Base-by-base conservation (phyloP, 2,888 invertebrate genomes). In the Dryococelus australis region DNA sequence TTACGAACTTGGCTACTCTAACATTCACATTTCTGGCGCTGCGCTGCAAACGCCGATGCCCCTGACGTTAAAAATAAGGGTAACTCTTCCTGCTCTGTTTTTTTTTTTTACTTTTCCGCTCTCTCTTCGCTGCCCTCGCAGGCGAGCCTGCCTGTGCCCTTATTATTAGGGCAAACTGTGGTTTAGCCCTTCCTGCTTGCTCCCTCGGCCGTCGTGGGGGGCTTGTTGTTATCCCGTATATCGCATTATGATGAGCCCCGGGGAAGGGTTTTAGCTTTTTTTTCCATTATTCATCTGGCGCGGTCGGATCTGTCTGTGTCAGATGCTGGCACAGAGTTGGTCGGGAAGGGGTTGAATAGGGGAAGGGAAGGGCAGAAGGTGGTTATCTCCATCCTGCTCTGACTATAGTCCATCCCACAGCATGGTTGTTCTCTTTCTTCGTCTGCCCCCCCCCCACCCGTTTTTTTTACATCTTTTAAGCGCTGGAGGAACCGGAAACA, bases 221-320 rank as follows among this genome's bases (percentile, higher is more conserved):
- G 83, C 35, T 35, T 83, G 83, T 83, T 83, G 83, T 83, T 83
- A 83, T 83, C 83, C 83, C 43, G 83, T 83, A 83, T 83, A 83
- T 83, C 83, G 83, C 83, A 83, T 83, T 83, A 83, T 83, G 83
- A 83, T 43, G 83, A 83, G 83, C 83, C 83, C 28, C 35, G 35
- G 83, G 83, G 27, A 83, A 83, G 43, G 83, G 24, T 20, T 83
- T 83, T 83, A 83, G 83, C 83, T 83, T 83, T 83, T 83, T 83
- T 83, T 83, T 83, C 27, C 83, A 83, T 83, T 83, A 83, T 83
- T 83, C 83, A 83, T 83, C 43, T 35, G 5, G 65, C 24, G 65
- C 65, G 65, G 65, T n/a, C 65, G 65, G 65, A 65, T 65, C 65
- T 65, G 65, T 65, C 65, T 65, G 65, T 65, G 65, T 65, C 65